Evolutionary conservation across 2,797 vertebrate genomes (phyloP).

Genomic region (Myotis pilosus): DNA sequence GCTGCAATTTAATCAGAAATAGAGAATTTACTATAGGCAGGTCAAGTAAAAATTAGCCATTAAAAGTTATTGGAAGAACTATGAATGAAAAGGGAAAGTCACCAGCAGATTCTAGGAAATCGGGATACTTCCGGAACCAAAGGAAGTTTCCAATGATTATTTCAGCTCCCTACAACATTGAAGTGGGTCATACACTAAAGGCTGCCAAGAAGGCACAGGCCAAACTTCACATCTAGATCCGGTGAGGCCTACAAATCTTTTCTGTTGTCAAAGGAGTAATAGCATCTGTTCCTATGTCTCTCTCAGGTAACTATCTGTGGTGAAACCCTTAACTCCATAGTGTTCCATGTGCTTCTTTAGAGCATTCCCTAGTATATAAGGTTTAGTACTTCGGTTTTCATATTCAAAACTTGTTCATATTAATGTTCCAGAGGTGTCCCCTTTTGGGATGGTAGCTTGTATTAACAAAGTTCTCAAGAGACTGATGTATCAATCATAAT

Average conservation of each 20-base stretch:
- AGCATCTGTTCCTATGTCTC: background rate
- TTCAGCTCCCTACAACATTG: background rate
- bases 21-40: background rate
- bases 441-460: background rate
- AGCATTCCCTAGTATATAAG: background rate
- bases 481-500: background rate
- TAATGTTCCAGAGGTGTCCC: background rate
- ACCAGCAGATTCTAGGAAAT: background rate
- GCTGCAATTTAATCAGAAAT: background rate
- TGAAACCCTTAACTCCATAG: background rate
- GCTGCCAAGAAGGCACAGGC: background rate
- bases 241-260: background rate
- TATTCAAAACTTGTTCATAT: background rate
- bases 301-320: background rate
- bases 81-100: background rate
- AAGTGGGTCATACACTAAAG: background rate
- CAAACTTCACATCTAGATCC: no score
- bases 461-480: background rate
- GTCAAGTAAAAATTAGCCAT: background rate
- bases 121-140: background rate
- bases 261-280: background rate
- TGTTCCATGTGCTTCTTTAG: background rate
- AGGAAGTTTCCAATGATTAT: background rate
- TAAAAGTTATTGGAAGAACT: background rate
- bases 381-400: background rate